Evolutionary conservation across 1,140 invertebrate genomes (phyloP).

Genomic region (Magallana gigas): DNA sequence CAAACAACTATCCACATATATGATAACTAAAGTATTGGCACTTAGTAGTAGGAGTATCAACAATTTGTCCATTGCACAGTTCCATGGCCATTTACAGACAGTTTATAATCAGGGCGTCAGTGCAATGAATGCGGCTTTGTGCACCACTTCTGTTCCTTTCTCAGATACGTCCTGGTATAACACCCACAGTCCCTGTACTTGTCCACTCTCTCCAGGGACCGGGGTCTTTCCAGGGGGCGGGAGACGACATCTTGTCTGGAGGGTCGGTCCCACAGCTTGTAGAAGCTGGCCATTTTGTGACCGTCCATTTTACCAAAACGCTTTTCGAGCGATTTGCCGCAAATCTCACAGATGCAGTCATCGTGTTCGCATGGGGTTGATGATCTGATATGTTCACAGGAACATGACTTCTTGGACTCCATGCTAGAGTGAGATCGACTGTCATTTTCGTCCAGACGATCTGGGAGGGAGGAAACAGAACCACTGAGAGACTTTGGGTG

Average conservation of each 20-base stretch:
- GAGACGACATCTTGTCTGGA: background rate
- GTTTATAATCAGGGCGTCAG: background rate
- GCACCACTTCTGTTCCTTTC: background rate
- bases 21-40: too few relatives aligned
- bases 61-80: too few relatives aligned
- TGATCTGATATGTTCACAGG: background rate
- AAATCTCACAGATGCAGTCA: background rate
- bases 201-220: background rate
- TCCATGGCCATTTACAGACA: too few relatives aligned
- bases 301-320: slow-evolving; percentile 18
- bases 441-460: background rate
- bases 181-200: slow-evolving; percentile 19
- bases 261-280: slow-evolving; percentile 3
- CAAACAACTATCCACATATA: too few relatives aligned
- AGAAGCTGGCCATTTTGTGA: background rate
- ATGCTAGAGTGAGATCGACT: background rate
- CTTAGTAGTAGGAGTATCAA: too few relatives aligned
- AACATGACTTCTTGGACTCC: background rate
- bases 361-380: background rate
- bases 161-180: background rate
- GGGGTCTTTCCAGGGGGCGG: background rate
- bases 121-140: background rate
- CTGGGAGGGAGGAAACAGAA: background rate
- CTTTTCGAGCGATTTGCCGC: background rate
- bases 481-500: background rate